phyloP scores from a whole-genome alignment of 2,888 invertebrate species.

The Macrophya alboannulata region DNA sequence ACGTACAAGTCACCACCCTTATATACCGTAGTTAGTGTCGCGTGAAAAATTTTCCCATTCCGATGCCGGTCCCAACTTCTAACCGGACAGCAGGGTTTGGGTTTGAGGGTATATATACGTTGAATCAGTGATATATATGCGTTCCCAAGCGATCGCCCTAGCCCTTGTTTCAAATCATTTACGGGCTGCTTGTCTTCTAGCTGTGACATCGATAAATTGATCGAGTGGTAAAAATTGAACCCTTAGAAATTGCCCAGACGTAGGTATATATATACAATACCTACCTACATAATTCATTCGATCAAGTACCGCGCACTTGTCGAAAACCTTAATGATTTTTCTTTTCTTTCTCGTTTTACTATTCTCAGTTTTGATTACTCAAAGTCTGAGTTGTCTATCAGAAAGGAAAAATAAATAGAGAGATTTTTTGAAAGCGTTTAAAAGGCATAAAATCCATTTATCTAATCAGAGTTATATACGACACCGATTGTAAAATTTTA shows the following conservation, averaged over 20 bases:
- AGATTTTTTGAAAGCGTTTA: not conserved
- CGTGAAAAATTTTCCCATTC: conserved; percentile 8
- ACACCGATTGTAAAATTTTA: not conserved
- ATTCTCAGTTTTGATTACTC: not conserved
- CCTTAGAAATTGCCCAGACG: not conserved
- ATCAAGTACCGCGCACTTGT: not conserved
- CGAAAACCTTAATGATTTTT: not conserved
- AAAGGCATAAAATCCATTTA: not conserved
- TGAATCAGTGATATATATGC: conserved; percentile 27
- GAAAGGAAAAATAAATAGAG: not conserved
- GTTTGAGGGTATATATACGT: not conserved
- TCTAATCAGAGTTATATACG: not conserved
- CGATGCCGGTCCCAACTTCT: conserved; percentile 6
- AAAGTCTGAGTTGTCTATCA: not conserved
- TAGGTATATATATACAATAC: not conserved
- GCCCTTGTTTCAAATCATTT: conserved; percentile 27
- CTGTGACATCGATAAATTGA: conserved; percentile 33
- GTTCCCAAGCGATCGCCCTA: not conserved
- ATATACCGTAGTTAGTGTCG: not conserved
- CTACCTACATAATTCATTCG: not conserved
- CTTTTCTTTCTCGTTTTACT: not conserved
- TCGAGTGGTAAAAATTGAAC: conserved; percentile 1
- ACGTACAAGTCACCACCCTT: not conserved
- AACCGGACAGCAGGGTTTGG: not conserved
- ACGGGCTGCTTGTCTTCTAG: conserved; percentile 3